These are phyloP conservation scores for Henricia sp. DNA, from an alignment of 53 echinoderm and acorn worm genomes.

Conservation along the genomic window DNA sequence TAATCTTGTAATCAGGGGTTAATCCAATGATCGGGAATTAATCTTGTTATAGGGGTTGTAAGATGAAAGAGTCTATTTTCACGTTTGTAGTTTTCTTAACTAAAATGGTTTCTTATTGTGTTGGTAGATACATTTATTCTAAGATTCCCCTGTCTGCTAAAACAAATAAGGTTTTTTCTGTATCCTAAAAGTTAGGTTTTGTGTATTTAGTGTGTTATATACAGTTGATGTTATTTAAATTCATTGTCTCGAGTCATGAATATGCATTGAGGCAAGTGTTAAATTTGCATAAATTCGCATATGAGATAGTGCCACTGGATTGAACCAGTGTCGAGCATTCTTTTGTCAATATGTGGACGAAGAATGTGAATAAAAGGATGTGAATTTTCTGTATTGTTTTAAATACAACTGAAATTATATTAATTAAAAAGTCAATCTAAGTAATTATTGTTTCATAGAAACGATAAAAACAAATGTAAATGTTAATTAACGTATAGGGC, in stretches of 20 bases:
- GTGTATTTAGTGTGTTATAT: background rate
- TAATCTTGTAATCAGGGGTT: no score
- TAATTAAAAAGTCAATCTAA: conserved; percentile 9
- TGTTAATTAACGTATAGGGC: conserved; percentile 3
- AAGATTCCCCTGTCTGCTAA: no score
- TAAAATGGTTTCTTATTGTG: no score
- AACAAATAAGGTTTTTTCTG: no score
- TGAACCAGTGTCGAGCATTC: conserved; percentile 34
- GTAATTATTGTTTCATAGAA: conserved; percentile 46
- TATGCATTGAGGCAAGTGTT: conserved; percentile 10
- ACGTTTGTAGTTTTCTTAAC: no score
- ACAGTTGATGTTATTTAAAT: no score
- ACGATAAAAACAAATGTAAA: conserved; percentile 34
- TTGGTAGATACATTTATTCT: no score
- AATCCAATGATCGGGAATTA: no score
- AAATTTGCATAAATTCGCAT: conserved; percentile 8
- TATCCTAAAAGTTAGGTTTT: no score
- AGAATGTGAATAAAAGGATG: no score
- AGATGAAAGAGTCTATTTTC: no score
- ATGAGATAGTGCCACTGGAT: background rate
- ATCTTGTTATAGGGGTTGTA: no score
- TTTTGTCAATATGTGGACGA: background rate
- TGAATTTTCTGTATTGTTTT: conserved; percentile 20
- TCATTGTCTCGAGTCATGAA: background rate
- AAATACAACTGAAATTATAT: conserved; percentile 59